phyloP scores from a whole-genome alignment of 2,888 invertebrate species.

The Eupithecia abbreviata region DNA sequence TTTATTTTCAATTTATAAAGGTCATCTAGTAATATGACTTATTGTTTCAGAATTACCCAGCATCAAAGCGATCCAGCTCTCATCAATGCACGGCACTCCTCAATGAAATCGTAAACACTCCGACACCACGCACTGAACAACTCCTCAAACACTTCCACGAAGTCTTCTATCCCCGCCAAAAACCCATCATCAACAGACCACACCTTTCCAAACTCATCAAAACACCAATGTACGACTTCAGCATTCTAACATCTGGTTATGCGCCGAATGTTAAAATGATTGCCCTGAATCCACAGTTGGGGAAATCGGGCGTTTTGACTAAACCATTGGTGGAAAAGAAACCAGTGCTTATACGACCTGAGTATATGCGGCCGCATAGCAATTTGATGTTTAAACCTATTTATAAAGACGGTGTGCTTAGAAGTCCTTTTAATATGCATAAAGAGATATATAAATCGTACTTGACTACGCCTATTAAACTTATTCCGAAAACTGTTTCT shows the following conservation, averaged over 20 bases:
- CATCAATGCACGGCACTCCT: conserved; percentile 62
- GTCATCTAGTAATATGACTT: not conserved
- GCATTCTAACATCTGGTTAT: conserved; percentile 53
- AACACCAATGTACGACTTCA: conserved; percentile 58
- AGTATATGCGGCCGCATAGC: conserved; percentile 58
- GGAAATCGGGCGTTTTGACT: conserved; percentile 12
- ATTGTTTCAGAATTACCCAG: conserved; percentile 67
- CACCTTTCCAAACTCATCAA: conserved; percentile 38
- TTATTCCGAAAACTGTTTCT: not conserved
- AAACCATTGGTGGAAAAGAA: conserved; percentile 33
- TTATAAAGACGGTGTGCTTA: conserved; percentile 49
- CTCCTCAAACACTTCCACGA: conserved; percentile 57
- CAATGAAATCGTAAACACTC: conserved; percentile 53
- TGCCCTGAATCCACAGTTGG: conserved; percentile 53
- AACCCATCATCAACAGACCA: not conserved
- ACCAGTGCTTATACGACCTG: conserved; percentile 61
- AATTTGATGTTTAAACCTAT: conserved; percentile 40
- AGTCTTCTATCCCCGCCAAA: conserved; percentile 45
- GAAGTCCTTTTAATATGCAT: conserved; percentile 46
- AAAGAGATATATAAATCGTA: conserved; percentile 38
- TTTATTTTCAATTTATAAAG: too few relatives aligned
- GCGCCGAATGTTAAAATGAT: conserved; percentile 61
- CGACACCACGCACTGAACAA: conserved; percentile 49
- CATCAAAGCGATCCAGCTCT: conserved; percentile 56
- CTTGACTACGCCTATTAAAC: conserved; percentile 18